Conservation (phyloP, 2,113 vertebrate species). For the Lamprotornis superbus region DNA sequence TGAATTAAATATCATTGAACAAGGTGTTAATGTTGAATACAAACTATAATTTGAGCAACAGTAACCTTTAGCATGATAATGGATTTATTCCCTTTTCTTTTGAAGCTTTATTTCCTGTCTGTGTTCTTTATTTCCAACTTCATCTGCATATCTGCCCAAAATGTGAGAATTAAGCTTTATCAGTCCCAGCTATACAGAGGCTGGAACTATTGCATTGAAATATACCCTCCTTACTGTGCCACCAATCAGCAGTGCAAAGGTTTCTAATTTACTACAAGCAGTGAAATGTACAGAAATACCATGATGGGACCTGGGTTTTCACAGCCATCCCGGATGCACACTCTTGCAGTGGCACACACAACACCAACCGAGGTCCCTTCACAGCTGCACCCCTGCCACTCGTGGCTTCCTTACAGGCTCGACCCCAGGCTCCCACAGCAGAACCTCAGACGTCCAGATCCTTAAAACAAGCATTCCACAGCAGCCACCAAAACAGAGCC, state of each 20-base stretch:
- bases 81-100: constrained; percentile 35
- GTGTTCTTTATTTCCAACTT: background rate
- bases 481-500: background rate
- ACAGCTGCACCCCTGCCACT: background rate
- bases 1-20: constrained; percentile 77
- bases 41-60: constrained; percentile 72
- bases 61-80: constrained; percentile 50
- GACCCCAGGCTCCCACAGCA: background rate
- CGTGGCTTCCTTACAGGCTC: rapidly evolving
- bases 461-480: background rate
- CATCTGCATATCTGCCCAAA: constrained; percentile 35
- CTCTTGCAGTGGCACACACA: background rate
- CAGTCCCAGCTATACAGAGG: background rate
- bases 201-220: background rate
- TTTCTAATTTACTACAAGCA: background rate
- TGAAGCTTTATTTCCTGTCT: constrained; percentile 51
- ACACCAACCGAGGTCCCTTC: rapidly evolving
- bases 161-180: constrained; percentile 45
- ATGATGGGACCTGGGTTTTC: constrained; percentile 9
- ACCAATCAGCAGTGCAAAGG: background rate
- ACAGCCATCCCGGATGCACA: background rate
- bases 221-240: background rate
- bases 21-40: constrained; percentile 72
- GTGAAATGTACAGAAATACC: background rate
- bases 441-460: background rate